Percentiles rank a stretch among this genome's conserved stretches.
Evolutionary conservation across 2,797 vertebrate genomes (phyloP).

Genomic region (Lycodopsis pacificus): DNA sequence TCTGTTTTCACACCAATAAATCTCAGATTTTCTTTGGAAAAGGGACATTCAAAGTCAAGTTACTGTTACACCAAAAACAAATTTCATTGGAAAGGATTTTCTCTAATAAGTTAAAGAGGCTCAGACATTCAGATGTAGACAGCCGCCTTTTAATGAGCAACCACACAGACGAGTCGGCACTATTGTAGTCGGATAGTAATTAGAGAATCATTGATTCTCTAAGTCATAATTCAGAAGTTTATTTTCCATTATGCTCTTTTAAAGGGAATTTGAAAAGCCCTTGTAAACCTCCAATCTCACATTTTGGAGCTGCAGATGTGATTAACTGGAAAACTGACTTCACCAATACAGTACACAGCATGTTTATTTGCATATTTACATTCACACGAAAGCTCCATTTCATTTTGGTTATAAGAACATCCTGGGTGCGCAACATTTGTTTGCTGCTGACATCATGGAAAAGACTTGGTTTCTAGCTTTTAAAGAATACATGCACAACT

Average conservation of each 20-base stretch:
- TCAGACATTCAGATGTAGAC: not conserved
- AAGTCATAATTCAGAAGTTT: constrained; percentile 21
- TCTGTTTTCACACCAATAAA: not conserved
- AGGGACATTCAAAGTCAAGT: not conserved
- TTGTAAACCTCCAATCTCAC: not conserved
- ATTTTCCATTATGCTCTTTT: constrained; percentile 26
- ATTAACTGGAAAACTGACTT: not conserved
- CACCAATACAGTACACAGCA: not conserved
- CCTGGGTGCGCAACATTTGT: not conserved
- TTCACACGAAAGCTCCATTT: constrained; percentile 3
- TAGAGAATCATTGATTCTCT: constrained; percentile 43
- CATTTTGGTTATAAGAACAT: not conserved
- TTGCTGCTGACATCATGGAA: constrained; percentile 22
- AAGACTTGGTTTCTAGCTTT: not conserved
- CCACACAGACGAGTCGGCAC: not conserved
- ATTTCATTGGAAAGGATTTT: not conserved
- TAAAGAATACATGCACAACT: not conserved
- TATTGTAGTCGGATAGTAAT: constrained; percentile 3
- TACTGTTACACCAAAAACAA: not conserved
- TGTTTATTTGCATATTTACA: constrained; percentile 34
- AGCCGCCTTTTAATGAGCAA: constrained; percentile 42
- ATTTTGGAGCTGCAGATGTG: not conserved
- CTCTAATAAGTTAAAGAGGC: constrained; percentile 7
- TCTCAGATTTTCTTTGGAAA: not conserved
- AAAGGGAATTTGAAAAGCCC: not conserved